Evolutionary conservation across 1,140 invertebrate species (phyloP).

Genomic region (Hyles vespertilio): DNA sequence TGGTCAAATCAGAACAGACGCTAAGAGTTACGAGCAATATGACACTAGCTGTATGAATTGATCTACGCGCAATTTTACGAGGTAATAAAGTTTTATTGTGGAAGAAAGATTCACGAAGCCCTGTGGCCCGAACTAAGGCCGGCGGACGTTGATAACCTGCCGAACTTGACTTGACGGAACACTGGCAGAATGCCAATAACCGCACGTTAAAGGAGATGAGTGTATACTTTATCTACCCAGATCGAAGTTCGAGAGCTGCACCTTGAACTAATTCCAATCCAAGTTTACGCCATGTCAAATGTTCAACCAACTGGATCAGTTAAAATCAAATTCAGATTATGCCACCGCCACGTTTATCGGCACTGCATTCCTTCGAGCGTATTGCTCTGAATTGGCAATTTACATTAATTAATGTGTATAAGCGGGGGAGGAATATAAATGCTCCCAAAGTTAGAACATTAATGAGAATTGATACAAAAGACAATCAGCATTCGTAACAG

Average conservation of each 20-base stretch:
- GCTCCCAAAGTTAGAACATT: conserved; percentile 27
- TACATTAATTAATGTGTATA: conserved; percentile 10
- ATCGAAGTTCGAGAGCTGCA: conserved; percentile 14
- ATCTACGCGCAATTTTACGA: conserved; percentile 48
- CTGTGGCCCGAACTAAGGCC: conserved; percentile 43
- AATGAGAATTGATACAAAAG: conserved; percentile 42
- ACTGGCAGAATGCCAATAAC: conserved; percentile 45
- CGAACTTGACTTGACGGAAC: conserved; percentile 40
- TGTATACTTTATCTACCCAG: conserved; percentile 25
- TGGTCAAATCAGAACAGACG: no score
- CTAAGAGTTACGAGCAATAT: no score
- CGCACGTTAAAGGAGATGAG: conserved; percentile 19
- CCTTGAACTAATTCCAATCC: conserved; percentile 24
- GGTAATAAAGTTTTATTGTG: conserved; percentile 57
- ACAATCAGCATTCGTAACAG: conserved; percentile 40
- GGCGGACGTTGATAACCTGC: conserved; percentile 56
- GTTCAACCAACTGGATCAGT: neutral
- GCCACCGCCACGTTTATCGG: neutral
- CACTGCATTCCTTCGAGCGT: neutral
- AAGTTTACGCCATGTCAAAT: conserved; percentile 8
- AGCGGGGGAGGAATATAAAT: conserved; percentile 22
- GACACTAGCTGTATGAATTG: conserved; percentile 31
- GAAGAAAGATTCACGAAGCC: conserved; percentile 45
- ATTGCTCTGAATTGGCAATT: conserved; percentile 3
- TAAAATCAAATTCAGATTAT: neutral